Evolutionary conservation across 2,888 invertebrate genomes (phyloP), one percentile per base, ranked within the genome.

Genomic region (Athrips mouffetella): DNA sequence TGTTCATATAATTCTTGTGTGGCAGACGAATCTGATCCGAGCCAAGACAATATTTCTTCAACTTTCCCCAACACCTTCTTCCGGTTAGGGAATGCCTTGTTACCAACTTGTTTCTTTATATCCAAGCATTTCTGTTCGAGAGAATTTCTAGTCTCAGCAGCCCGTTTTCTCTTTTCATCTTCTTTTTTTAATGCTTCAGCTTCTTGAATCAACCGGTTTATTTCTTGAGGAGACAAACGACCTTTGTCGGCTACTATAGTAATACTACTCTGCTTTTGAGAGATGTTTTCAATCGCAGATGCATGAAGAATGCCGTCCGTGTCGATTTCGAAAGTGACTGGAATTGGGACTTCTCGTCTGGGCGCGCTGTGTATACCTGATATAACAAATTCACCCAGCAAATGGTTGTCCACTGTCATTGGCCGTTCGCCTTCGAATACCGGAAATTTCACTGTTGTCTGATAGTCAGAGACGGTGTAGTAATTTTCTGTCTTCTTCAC

Each of bases 201-300:
- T 47, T 93, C 93, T 10, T 82, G 70, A 29, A 93, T 74, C 93
- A 93, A 94, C 51, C 91, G 83, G 47, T 94, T 93, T 52, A 94
- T 94, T 66, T 94, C 94, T 23, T 91, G 91, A 65, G 93, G 92
- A n/a, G 92, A 92, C 35, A 94, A 77, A 7, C 94, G 86, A 0
- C 93, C 93, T 64, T 92, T 92, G 76, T 94, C 93, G 73, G 94
- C 94, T 60, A 92, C 92, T 53, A 94, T 94, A 30, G 91, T 92
- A 53, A 94, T 94, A 59, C 91, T 91, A 67, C 91, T 92, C 13
- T 89, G 89, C 54, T 92, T 92, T 37, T 86, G 90, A 0, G 89
- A 84, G 50, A 88, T 82, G 65, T 85, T 88, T 45, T 90, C 90
- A 51, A 91, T 89, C n/a, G 95, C 95, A 0, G 92, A 90, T 0